Percentiles rank a stretch among this genome's conserved stretches.
phyloP scores from a whole-genome alignment of 1,140 invertebrate species.

The Drosophila dunni region DNA sequence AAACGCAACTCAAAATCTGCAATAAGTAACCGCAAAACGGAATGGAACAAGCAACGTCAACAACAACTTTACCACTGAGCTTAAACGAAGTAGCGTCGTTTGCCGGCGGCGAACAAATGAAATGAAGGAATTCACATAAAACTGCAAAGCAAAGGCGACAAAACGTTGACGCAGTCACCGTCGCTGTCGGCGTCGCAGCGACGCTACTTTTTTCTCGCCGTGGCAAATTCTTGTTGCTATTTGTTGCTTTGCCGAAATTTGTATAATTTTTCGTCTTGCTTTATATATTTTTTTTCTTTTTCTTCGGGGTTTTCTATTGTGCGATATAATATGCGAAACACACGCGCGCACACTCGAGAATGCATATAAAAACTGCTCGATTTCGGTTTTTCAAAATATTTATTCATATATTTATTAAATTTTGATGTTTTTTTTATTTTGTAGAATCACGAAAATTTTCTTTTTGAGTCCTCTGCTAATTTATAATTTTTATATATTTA shows the following conservation, averaged over 20 bases:
- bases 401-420: conserved; percentile 48
- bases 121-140: conserved; percentile 29
- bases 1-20: conserved; percentile 8
- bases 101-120: conserved; percentile 48
- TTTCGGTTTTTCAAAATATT: conserved; percentile 66
- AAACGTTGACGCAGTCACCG: conserved; percentile 25
- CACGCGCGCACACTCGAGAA: conserved; percentile 77
- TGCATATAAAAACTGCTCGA: conserved; percentile 63
- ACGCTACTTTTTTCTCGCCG: conserved; percentile 58
- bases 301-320: conserved; percentile 69
- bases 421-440: conserved; percentile 45
- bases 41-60: conserved; percentile 3
- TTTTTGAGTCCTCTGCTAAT: conserved; percentile 30
- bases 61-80: conserved; percentile 5
- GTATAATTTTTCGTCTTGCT: conserved; percentile 70
- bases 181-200: conserved; percentile 18
- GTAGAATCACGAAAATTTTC: conserved; percentile 42
- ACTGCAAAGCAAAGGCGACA: conserved; percentile 16
- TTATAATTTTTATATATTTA: conserved; percentile 29
- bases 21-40: conserved; percentile 3
- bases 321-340: conserved; percentile 73
- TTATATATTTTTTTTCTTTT: conserved; percentile 45
- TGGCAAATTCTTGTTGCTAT: conserved; percentile 64
- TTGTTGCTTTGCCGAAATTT: conserved; percentile 62
- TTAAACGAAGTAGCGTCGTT: conserved; percentile 42